These are phyloP conservation scores for Echinarachnius parma DNA, from an alignment of 53 echinoderm and acorn worm species.

Conservation along the genomic window DNA sequence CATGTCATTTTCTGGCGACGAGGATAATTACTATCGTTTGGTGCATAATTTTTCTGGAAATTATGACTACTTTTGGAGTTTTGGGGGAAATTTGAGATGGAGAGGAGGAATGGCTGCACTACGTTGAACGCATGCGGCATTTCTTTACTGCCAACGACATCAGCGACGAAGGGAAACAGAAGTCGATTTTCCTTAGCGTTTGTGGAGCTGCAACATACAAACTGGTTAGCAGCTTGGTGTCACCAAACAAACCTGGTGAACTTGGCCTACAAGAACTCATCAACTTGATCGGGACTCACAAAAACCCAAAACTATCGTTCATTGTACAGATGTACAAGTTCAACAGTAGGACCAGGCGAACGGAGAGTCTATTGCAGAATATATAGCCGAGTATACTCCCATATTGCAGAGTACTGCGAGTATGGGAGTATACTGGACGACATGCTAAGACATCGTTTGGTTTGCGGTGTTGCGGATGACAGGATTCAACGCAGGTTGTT, in stretches of 20 bases:
- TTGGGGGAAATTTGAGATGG: too few relatives aligned
- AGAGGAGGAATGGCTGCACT: too few relatives aligned
- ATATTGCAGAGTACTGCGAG: slow-evolving; percentile 23
- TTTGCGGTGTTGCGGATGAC: slow-evolving; percentile 31
- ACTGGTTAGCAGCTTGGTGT: slow-evolving; percentile 12
- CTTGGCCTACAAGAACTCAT: slow-evolving; percentile 21
- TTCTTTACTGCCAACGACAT: too few relatives aligned
- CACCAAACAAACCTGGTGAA: slow-evolving; percentile 43
- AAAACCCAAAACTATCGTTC: slow-evolving; percentile 8
- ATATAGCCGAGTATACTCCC: slow-evolving; percentile 12
- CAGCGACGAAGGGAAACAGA: slow-evolving; percentile 19
- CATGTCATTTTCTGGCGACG: too few relatives aligned
- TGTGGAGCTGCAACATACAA: slow-evolving; percentile 15
- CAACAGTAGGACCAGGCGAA: slow-evolving; percentile 8
- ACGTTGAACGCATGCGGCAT: too few relatives aligned
- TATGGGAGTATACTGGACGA: slow-evolving; percentile 8
- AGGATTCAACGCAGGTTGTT: slow-evolving; percentile 15
- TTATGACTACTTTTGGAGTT: too few relatives aligned
- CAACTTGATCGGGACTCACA: slow-evolving; percentile 22
- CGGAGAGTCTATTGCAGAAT: slow-evolving; percentile 26
- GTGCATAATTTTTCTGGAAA: too few relatives aligned
- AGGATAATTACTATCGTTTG: too few relatives aligned
- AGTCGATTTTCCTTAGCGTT: slow-evolving; percentile 27
- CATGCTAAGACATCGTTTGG: slow-evolving; percentile 18
- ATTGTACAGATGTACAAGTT: slow-evolving; percentile 46